Base-by-base conservation (phyloP, 2,888 invertebrate genomes). In the Nephrocerus scutellatus region DNA sequence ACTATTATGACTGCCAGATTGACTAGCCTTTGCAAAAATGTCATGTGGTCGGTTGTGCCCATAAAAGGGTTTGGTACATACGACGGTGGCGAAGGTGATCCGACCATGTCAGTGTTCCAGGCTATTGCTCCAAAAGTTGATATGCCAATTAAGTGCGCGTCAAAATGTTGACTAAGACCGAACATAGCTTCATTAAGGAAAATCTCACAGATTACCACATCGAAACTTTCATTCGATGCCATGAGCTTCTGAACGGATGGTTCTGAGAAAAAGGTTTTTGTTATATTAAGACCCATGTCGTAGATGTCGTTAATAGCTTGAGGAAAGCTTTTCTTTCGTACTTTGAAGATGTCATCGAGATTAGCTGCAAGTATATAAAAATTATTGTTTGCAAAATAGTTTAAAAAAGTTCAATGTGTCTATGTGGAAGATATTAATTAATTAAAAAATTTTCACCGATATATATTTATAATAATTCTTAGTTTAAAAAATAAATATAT, bases 111-210 rank as follows among this genome's bases (percentile, higher is more conserved):
- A 2, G 64, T 60, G 20, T 56, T 59, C 63, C 62, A 59, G 42
- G 56, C 46, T 31, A 54, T 48, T 40, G 66, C 55, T 18, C 67
- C 54, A 53, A 62, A 54, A 0, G 63, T 54, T 1, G 58, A 53
- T 2, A 63, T 4, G 1, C 55, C 66, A 18, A 66, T 56, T 2
- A 66, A 49, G 2, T 62, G 58, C 1, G 63, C 66, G 12, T 62
- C 56, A 14, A 62, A 66, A 6, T 54, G 54, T 21, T 64, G 59
- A 2, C 55, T 58, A 3, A 66, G 35, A 1, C 69, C 70, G 8
- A 60, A 57, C 0, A 64, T 50, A 0, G 68, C 66, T 40, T 71
- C 70, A 22, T 57, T 59, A 0, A 66, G 46, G 36, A 69, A 70
- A 2, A 65, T 55, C 38, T 70, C 69, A 29, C 53, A 47, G 9